Base-by-base conservation (phyloP, 2,888 invertebrate genomes). In the Tridacna crocea region DNA sequence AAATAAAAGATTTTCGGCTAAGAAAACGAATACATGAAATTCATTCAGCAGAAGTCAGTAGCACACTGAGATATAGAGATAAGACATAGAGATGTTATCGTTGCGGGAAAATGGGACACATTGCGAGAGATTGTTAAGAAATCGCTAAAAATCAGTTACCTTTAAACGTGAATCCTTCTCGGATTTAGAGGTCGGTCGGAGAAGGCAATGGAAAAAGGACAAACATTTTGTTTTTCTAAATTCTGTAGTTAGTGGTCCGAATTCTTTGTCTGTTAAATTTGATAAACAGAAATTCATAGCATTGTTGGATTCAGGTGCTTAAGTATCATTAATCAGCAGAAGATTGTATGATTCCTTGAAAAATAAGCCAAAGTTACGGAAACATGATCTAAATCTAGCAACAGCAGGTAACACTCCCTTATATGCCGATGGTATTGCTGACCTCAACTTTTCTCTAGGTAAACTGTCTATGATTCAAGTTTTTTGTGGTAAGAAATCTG, bases 261-360 rank as follows among this genome's bases (percentile, higher is more conserved):
- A 61, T 61, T 61, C 24, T 24, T 61, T 61, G 13, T 61, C 13
- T 4, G 22, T 61, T 1, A 61, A 10, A 61, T 61, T 61, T 61
- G 61, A 60, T 15, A 60, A 60, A 22, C 60, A 79, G n/a, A 76
- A 65, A 48, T 77, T 36, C 72, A 74, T 78, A 26, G 66, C 72
- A 0, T 65, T 78, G 24, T 61, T 80, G 6, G 80, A 84, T 26
- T 63, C 75, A 0, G 76, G 84, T 19, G 84, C 80, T 0, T 77
- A 83, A 19, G 77, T 79, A 22, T 77, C 70, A 27, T 55, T 79
- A 27, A 74, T 83, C 22, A 75, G 72, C 19, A 66, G 58, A 74
- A 72, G 13, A 48, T 61, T 61, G 22, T 61, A 61, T 61, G 1
- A 61, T 61, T 61, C 22, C 27, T n/a, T 46, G 3, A 79, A 73